Conservation (phyloP, 2,888 invertebrate genomes). For the Zygogramma bicolorata region DNA sequence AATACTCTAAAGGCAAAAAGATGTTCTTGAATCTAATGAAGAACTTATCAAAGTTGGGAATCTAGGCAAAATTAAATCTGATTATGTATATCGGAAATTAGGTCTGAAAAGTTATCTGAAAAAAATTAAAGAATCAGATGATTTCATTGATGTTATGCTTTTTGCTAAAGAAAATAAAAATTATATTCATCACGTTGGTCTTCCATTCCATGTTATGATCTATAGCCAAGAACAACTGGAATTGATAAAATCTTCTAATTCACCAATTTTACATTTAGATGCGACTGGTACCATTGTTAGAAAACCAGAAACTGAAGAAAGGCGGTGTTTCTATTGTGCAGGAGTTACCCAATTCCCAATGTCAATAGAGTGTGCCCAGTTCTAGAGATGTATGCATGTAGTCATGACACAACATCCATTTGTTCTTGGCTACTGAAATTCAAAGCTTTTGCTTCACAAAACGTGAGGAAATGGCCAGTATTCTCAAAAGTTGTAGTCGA, state of each 20-base stretch:
- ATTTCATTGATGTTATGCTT: conserved; percentile 11
- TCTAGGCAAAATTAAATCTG: conserved; percentile 15
- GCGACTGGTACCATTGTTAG: conserved; percentile 18
- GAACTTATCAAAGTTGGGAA: not conserved
- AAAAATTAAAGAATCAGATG: conserved; percentile 19
- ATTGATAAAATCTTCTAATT: not conserved
- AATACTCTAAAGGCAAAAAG: conserved; percentile 15
- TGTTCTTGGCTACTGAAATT: conserved; percentile 12
- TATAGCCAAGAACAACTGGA: conserved; percentile 20
- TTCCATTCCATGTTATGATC: conserved; percentile 16
- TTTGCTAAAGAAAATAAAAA: conserved; percentile 3
- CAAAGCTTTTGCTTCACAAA: conserved; percentile 18
- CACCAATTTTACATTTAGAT: conserved; percentile 20
- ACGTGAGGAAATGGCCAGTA: conserved; percentile 1
- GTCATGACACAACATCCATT: conserved; percentile 23
- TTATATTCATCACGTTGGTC: conserved; percentile 9
- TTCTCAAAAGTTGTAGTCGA: not conserved
- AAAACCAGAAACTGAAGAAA: conserved; percentile 3
- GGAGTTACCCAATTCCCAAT: conserved; percentile 10
- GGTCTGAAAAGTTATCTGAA: conserved; percentile 17
- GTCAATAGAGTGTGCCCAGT: conserved; percentile 16
- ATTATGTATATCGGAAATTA: conserved; percentile 17
- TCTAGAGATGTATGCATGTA: conserved; percentile 16
- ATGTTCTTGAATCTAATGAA: not conserved
- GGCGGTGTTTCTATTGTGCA: conserved; percentile 24